Evolutionary conservation across 2,888 invertebrate genomes (phyloP).

Genomic region (Laspeyria flexula): DNA sequence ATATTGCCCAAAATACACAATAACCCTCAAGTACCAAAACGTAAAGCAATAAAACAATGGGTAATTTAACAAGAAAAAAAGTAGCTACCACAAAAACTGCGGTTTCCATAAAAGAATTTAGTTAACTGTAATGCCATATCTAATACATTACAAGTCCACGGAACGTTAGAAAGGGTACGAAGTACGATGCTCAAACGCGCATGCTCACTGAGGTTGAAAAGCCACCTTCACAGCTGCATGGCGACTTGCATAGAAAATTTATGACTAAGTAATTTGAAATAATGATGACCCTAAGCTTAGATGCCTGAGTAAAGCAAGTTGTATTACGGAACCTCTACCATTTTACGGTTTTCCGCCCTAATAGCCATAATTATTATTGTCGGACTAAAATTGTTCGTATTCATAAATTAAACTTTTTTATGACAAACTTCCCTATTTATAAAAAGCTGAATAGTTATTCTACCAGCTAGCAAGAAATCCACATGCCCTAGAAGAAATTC

Average conservation of each 20-base stretch:
- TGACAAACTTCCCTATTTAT: too few relatives aligned
- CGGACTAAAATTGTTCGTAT: too few relatives aligned
- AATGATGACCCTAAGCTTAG: slow-evolving; percentile 4
- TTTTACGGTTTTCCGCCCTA: background rate
- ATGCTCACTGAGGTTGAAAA: slow-evolving; percentile 7
- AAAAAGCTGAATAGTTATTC: too few relatives aligned
- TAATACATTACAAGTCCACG: slow-evolving; percentile 28
- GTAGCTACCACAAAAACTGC: slow-evolving; percentile 4
- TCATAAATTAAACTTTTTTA: too few relatives aligned
- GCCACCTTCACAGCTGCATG: background rate
- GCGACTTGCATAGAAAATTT: slow-evolving; percentile 8
- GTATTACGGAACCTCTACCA: background rate
- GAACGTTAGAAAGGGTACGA: slow-evolving; percentile 43
- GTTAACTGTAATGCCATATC: slow-evolving; percentile 33
- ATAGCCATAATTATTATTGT: too few relatives aligned
- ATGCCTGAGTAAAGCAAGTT: background rate
- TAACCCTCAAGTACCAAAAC: background rate
- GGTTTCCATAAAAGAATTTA: slow-evolving; percentile 15
- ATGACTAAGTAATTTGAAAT: slow-evolving; percentile 3
- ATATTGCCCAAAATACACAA: background rate
- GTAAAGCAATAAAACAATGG: slow-evolving; percentile 6
- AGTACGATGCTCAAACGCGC: slow-evolving; percentile 1
- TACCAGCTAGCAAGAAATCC: too few relatives aligned
- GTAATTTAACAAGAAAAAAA: slow-evolving; percentile 6
- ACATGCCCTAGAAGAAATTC: too few relatives aligned